These are phyloP conservation scores for Monopterus albus DNA, from an alignment of 2,113 vertebrate genomes.

Conservation along the genomic window DNA sequence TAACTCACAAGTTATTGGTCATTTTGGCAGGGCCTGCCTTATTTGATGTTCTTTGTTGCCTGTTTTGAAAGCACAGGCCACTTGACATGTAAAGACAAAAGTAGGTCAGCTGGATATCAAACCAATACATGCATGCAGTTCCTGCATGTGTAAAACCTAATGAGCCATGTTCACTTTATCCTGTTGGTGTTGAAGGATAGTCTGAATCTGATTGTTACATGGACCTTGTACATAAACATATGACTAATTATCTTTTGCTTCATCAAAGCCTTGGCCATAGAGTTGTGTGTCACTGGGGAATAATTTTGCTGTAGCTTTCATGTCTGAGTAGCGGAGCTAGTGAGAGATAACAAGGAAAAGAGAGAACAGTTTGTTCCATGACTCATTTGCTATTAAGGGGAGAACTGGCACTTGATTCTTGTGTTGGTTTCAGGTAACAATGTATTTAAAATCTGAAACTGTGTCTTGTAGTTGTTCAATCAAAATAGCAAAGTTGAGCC, in stretches of 20 bases:
- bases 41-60: slow-evolving; percentile 43
- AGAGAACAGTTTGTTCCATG: slow-evolving; percentile 57
- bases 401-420: slow-evolving; percentile 21
- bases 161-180: slow-evolving; percentile 52
- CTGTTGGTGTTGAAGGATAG: slow-evolving; percentile 2
- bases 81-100: slow-evolving; percentile 75
- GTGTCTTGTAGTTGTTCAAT: neutral
- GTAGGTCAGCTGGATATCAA: slow-evolving; percentile 81
- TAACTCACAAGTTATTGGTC: neutral
- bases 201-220: slow-evolving; percentile 8
- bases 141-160: slow-evolving; percentile 65
- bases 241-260: neutral
- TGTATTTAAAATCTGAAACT: slow-evolving; percentile 26
- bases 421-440: slow-evolving; percentile 27
- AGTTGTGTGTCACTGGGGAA: neutral
- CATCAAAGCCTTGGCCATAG: neutral
- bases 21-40: neutral
- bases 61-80: slow-evolving; percentile 50
- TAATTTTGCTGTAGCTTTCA: slow-evolving; percentile 10
- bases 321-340: slow-evolving; percentile 17
- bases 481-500: slow-evolving; percentile 23
- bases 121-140: slow-evolving; percentile 57
- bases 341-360: slow-evolving; percentile 37
- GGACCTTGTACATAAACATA: neutral
- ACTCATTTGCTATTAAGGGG: slow-evolving; percentile 57